Percentiles rank a stretch among this genome's conserved stretches.
These are phyloP conservation scores for Didymodactylos carnosus DNA, from an alignment of 2,888 invertebrate species.

Conservation along the genomic window DNA sequence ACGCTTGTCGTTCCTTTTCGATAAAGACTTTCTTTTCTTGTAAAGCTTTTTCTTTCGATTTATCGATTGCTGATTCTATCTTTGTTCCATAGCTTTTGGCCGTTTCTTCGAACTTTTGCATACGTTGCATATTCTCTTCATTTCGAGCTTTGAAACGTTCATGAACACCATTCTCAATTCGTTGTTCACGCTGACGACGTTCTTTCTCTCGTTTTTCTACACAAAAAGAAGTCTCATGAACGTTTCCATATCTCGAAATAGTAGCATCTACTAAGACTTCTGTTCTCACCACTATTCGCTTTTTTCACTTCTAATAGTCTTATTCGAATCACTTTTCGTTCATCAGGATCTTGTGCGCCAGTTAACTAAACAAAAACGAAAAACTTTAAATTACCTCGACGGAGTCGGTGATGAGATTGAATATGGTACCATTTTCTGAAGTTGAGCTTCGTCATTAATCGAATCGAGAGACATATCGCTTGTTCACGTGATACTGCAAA, in stretches of 20 bases:
- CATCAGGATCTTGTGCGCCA: not conserved
- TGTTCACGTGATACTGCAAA: no score
- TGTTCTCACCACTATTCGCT: not conserved
- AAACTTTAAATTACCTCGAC: not conserved
- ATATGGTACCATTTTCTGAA: not conserved
- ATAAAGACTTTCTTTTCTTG: not conserved
- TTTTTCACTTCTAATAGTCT: not conserved
- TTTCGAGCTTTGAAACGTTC: not conserved
- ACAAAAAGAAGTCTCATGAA: no score
- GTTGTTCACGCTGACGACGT: not conserved
- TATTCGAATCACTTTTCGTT: not conserved
- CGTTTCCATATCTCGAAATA: no score
- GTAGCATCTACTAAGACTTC: no score
- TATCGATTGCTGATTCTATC: not conserved
- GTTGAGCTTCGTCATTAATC: not conserved
- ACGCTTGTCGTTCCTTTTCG: not conserved
- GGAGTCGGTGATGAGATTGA: not conserved
- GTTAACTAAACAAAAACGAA: not conserved
- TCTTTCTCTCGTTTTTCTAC: not conserved
- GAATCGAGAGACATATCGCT: no score
- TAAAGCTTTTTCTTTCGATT: not conserved
- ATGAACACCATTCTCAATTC: not conserved
- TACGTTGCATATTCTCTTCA: not conserved
- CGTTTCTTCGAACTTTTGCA: not conserved
- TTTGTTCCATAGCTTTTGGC: not conserved